phyloP scores from a whole-genome alignment of 2,113 vertebrate genomes.

The Lamprotornis superbus region DNA sequence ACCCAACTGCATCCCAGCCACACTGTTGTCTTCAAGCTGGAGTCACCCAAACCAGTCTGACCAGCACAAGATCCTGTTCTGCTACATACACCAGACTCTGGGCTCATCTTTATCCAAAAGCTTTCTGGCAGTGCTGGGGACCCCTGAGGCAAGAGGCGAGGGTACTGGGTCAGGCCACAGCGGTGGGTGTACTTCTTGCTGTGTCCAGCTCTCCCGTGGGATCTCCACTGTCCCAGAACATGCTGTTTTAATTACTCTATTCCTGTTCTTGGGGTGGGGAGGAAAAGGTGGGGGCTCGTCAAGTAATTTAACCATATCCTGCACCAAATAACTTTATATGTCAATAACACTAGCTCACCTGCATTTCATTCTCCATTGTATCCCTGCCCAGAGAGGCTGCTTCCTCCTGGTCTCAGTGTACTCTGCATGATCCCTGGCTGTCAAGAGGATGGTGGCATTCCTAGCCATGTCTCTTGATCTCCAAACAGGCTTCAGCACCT shows the following conservation, averaged over 20 bases:
- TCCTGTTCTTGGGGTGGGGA: constrained; percentile 56
- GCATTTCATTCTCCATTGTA: not conserved
- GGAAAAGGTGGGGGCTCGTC: constrained; percentile 59
- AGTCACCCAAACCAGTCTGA: constrained; percentile 18
- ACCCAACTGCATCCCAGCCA: not conserved
- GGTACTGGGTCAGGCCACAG: fast-evolving
- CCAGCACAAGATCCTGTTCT: not conserved
- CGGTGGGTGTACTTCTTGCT: fast-evolving
- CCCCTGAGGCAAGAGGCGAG: not conserved
- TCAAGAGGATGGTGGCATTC: not conserved
- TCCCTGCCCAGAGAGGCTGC: not conserved
- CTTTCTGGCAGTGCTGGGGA: not conserved
- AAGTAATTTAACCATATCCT: constrained; percentile 25
- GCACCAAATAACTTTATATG: not conserved
- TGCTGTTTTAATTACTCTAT: constrained; percentile 36
- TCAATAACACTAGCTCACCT: not conserved
- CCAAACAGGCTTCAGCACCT: not conserved
- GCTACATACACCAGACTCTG: not conserved
- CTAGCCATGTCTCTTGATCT: not conserved
- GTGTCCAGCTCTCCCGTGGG: not conserved
- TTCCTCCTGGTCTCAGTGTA: not conserved
- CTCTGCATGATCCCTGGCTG: too few relatives aligned
- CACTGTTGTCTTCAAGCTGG: not conserved
- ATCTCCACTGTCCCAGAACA: constrained; percentile 43
- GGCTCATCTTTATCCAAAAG: not conserved